Percentiles rank a stretch among this genome's conserved stretches.
Conservation (phyloP, 2,797 vertebrate genomes). For the Eulemur rubriventer region DNA sequence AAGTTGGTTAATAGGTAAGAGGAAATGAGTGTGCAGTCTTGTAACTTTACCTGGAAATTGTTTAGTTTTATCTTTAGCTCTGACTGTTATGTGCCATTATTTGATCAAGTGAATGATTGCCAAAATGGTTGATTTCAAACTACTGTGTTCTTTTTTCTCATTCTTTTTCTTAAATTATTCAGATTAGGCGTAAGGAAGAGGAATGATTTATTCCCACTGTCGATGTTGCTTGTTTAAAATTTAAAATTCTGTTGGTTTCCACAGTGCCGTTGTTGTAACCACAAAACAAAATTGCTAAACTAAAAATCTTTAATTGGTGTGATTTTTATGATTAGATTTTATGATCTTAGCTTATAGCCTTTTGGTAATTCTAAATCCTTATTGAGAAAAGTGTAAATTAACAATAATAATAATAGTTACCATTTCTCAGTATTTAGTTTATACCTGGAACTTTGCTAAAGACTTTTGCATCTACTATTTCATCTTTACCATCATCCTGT, state of each 20-base stretch:
- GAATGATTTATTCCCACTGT: not conserved
- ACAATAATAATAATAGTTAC: not conserved
- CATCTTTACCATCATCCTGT: not conserved
- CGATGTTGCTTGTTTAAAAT: not conserved
- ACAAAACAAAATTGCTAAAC: not conserved
- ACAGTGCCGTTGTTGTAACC: not conserved
- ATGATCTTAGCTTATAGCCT: not conserved
- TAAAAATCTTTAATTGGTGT: not conserved
- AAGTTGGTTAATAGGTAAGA: not conserved
- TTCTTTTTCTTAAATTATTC: constrained; percentile 27
- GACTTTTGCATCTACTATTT: not conserved
- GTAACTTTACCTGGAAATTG: not conserved
- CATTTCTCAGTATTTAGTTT: not conserved
- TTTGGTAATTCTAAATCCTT: constrained; percentile 25
- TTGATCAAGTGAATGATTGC: not conserved
- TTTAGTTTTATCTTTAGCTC: not conserved
- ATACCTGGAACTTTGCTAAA: not conserved
- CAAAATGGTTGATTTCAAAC: not conserved
- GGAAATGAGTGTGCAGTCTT: not conserved
- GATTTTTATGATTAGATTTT: not conserved
- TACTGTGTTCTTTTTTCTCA: not conserved
- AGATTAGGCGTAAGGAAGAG: not conserved
- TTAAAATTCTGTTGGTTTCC: not conserved
- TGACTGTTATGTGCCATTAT: not conserved
- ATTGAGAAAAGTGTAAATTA: not conserved